Evolutionary conservation across 2,113 vertebrate species (phyloP).

Genomic region (Morone chrysops): DNA sequence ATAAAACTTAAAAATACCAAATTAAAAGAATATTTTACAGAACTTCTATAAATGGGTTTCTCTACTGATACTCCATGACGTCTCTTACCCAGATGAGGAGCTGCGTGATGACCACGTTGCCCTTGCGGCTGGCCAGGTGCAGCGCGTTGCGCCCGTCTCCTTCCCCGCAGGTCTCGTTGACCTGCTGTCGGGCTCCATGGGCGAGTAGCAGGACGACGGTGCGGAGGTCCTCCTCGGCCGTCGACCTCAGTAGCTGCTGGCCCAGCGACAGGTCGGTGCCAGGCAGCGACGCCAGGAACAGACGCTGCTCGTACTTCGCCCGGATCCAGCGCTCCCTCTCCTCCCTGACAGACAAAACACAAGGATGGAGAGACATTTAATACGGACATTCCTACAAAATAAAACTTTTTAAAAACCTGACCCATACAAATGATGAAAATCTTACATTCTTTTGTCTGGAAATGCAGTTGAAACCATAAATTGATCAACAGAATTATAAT

Average conservation of each 20-base stretch:
- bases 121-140: slow-evolving; percentile 93
- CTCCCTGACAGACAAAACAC: slow-evolving; percentile 85
- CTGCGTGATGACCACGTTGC: slow-evolving; percentile 92
- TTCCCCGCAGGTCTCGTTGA: slow-evolving; percentile 96
- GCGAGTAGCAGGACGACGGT: slow-evolving; percentile 93
- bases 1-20: too few species aligned
- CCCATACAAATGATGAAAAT: not conserved
- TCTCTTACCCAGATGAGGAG: slow-evolving; percentile 94
- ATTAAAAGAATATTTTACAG: too few species aligned
- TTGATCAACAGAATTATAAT: too few species aligned
- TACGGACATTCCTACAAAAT: not conserved
- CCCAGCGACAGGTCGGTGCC: slow-evolving; percentile 90
- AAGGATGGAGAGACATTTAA: not conserved
- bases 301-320: slow-evolving; percentile 96
- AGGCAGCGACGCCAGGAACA: slow-evolving; percentile 90
- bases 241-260: slow-evolving; percentile 91
- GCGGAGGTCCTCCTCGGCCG: slow-evolving; percentile 92
- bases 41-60: too few species aligned
- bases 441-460: too few species aligned
- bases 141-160: slow-evolving; percentile 93
- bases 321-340: slow-evolving; percentile 98
- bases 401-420: not conserved
- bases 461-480: too few species aligned
- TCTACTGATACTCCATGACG: too few species aligned
- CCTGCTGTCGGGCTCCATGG: slow-evolving; percentile 92